Evolutionary conservation across 2,113 vertebrate species (phyloP).

Genomic region (Mystacornis crossleyi): DNA sequence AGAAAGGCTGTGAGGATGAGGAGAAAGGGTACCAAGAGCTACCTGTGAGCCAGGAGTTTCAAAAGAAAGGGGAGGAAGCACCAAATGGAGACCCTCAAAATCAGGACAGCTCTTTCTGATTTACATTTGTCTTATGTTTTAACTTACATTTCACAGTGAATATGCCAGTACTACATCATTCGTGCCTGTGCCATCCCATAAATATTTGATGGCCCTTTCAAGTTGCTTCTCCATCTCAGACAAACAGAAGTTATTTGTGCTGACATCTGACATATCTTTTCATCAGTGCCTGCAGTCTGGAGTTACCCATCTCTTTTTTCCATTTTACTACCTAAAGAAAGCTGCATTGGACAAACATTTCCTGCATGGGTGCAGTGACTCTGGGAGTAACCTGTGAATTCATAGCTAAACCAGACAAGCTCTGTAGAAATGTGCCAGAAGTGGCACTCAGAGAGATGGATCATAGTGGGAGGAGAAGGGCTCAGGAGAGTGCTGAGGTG

Average conservation of each 20-base stretch:
- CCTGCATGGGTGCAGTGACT: not conserved
- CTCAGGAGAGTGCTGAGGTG: not conserved
- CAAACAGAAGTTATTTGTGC: not conserved
- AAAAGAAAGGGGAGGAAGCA: not conserved
- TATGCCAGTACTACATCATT: not conserved
- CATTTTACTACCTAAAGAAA: not conserved
- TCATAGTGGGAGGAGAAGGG: not conserved
- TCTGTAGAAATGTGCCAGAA: not conserved
- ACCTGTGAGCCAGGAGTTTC: not conserved
- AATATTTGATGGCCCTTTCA: conserved; percentile 44
- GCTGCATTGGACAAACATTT: not conserved
- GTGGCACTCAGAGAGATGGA: not conserved
- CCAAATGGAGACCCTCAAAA: not conserved
- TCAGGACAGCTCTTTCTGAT: not conserved
- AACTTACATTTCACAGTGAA: not conserved
- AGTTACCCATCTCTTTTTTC: not conserved
- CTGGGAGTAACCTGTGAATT: not conserved
- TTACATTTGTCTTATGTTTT: not conserved
- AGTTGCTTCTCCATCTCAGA: not conserved
- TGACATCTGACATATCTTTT: conserved; percentile 6
- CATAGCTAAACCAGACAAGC: not conserved
- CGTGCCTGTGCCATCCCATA: not conserved
- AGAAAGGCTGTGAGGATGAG: not conserved
- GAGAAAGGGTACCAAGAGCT: not conserved
- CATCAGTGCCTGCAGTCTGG: not conserved